phyloP scores from a whole-genome alignment of 2,113 vertebrate species.

The Psittacula cyanocephala region DNA sequence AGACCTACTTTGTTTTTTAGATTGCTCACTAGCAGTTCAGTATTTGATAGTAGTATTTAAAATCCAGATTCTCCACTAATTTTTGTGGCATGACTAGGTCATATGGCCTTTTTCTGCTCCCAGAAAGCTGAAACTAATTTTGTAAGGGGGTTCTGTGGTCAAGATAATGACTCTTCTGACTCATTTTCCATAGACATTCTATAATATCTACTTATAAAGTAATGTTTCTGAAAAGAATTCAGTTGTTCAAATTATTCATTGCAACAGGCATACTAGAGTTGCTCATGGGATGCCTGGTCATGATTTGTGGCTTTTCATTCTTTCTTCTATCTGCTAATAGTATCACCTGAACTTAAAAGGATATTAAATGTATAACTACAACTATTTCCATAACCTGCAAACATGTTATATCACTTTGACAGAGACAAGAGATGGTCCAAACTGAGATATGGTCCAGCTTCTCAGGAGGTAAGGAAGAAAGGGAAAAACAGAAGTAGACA shows the following conservation, averaged over 20 bases:
- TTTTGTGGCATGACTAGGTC: neutral
- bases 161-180: constrained; percentile 3
- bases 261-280: neutral
- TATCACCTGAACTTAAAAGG: neutral
- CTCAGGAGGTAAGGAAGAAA: neutral
- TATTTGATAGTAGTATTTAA: neutral
- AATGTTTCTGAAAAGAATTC: neutral
- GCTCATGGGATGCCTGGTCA: neutral
- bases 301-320: neutral
- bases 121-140: neutral
- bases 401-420: neutral
- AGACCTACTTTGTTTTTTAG: constrained; percentile 15
- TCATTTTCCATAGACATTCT: constrained; percentile 1
- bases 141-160: neutral
- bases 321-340: neutral
- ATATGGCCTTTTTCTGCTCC: neutral
- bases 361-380: neutral
- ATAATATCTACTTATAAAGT: neutral
- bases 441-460: neutral
- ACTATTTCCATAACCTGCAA: neutral
- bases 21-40: neutral
- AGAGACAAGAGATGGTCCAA: neutral
- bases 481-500: neutral
- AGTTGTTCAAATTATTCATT: neutral
- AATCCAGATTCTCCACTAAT: neutral